Evolutionary conservation across 1,140 invertebrate genomes (phyloP), one percentile per base, ranked within the genome.

Genomic region (Drosophila truncata): DNA sequence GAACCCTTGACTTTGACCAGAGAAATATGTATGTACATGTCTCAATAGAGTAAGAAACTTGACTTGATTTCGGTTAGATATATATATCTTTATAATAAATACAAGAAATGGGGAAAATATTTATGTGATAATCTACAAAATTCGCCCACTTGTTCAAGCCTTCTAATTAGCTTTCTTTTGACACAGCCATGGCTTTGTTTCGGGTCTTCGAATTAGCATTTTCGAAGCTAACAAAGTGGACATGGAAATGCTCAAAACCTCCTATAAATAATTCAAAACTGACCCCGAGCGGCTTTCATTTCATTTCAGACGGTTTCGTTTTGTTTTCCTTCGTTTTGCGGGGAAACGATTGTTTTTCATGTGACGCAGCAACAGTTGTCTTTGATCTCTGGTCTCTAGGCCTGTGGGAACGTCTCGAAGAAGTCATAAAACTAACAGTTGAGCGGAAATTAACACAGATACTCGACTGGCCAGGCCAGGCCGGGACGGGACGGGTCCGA

Each of bases 371-470:
- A 78, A 84, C 63, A 67, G 60, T 64, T 59, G 52, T 27, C 52
- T 35, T 13, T 35, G 27, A 25, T 49, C 46, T 47, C 9, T 25
- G 23, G 25, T 49, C 14, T 35, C 13, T 39, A 20, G 70, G 65
- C 49, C 76, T 83, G 84, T 87, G 83, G 83, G 83, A 87, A 87
- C 67, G 59, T 80, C 76, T 80, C 44, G 50, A 75, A 67, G 70
- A 76, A 83, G 83, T 88, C 83, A 88, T 86, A 88, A 88, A 88
- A 87, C 69, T 63, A 88, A 88, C 80, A 80, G 80, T 87, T 77
- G 80, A 82, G 66, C 83, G 84, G 83, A 87, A 87, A 88, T 87
- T 82, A 88, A 88, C 83, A 83, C 80, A 83, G 66, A 83, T 82
- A 80, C 63, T 64, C 37, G 6, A 8, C 20, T 27, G 69, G 35